phyloP scores from a whole-genome alignment of 2,888 invertebrate genomes.

The Metallyticus violacea region DNA sequence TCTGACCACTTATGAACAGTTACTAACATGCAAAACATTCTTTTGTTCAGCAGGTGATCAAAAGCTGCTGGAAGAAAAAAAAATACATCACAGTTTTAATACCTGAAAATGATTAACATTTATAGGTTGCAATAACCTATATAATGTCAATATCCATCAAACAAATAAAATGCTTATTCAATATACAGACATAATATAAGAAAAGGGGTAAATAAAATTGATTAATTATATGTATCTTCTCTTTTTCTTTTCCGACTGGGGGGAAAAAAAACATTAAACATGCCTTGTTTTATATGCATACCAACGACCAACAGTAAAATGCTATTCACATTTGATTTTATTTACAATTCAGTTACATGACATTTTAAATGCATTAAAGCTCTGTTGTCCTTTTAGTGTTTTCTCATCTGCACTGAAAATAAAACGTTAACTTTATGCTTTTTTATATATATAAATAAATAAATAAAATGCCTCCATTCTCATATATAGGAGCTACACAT shows the following conservation, averaged over 20 bases:
- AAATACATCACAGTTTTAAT: too few relatives aligned
- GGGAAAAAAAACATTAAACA: background rate
- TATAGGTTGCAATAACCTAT: too few relatives aligned
- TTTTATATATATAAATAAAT: background rate
- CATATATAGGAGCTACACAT: background rate
- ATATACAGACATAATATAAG: too few relatives aligned
- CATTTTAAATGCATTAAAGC: background rate
- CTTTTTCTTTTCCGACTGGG: background rate
- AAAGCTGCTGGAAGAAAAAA: too few relatives aligned
- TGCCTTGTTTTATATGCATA: background rate
- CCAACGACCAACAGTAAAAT: background rate
- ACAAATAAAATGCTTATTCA: too few relatives aligned
- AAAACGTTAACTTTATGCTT: background rate
- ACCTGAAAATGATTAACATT: too few relatives aligned
- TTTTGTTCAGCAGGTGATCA: too few relatives aligned
- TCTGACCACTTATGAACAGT: too few relatives aligned
- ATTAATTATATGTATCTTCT: too few relatives aligned
- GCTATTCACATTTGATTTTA: background rate
- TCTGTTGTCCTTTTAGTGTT: background rate
- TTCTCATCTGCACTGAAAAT: background rate
- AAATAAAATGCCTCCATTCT: background rate
- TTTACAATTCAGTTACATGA: background rate
- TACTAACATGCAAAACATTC: too few relatives aligned
- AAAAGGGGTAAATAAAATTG: too few relatives aligned
- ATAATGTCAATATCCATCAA: too few relatives aligned